A percentile compares a stretch with the other conserved stretches of the same genome.
Evolutionary conservation across 2,113 vertebrate genomes (phyloP).

Genomic region (Saimiri boliviensis): DNA sequence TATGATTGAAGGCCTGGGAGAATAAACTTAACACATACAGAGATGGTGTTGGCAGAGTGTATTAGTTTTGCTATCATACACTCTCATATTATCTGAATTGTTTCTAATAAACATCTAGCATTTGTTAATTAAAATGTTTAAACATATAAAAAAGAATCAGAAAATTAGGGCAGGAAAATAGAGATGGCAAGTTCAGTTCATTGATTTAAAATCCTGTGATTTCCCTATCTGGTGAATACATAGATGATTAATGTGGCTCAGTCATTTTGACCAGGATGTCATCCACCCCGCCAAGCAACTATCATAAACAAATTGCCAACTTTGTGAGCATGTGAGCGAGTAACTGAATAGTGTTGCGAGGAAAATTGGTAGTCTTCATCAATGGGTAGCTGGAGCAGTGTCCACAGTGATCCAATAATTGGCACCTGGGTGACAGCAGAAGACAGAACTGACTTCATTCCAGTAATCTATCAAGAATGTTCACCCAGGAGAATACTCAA

Average conservation of each 20-base stretch:
- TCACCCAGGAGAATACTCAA: neutral
- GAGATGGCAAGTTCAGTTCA: neutral
- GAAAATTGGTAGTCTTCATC: neutral
- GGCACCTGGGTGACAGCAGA: neutral
- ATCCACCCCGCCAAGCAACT: neutral
- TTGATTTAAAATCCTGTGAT: neutral
- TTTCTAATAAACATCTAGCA: neutral
- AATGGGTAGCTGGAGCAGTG: neutral
- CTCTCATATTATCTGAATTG: neutral
- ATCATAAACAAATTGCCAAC: conserved; percentile 9
- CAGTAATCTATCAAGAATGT: neutral
- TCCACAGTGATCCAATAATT: neutral
- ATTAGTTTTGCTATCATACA: neutral
- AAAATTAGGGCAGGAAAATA: neutral
- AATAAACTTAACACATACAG: neutral
- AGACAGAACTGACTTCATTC: neutral
- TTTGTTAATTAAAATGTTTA: neutral
- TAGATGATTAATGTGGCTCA: neutral
- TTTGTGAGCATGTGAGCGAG: neutral
- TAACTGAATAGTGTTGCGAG: neutral
- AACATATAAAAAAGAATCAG: neutral
- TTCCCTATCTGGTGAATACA: neutral
- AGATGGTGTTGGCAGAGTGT: neutral
- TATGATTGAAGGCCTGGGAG: neutral
- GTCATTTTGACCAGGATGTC: neutral